Evolutionary conservation across 2,113 vertebrate genomes (phyloP), one percentile per base, ranked within the genome.

Genomic region (Indicator indicator): DNA sequence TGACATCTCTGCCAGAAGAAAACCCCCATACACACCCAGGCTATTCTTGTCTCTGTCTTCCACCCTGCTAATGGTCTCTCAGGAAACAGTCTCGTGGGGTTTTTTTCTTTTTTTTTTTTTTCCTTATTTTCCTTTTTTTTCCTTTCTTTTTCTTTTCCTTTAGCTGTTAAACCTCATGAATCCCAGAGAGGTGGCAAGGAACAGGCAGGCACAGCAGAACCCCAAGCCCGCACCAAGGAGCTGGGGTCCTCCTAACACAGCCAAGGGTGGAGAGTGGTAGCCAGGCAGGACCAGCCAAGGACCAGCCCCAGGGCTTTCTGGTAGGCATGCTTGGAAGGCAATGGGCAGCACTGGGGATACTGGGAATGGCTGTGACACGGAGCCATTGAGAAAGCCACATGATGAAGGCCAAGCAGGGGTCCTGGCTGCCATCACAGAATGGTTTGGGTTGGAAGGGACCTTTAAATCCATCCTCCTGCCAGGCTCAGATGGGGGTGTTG

Each of bases 21-120:
- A 92, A 17, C 92, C 86, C 83, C 93, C 84, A n/a, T 95, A 54
- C 74, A 74, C 72, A 54, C 70, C 88, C 79, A 27, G 72, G 89
- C 90, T 91, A 92, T 95, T 94, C 77, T 95, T 95, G 93, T 90
- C 90, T 81, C 83, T 2, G 78, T 91, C 95, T 96, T 89, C 94
- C 85, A 90, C 87, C 27, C 40, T 91, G 85, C 88, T 95, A 90
- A 95, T 94, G 94, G 93, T 92, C 95, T 95, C 96, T 95, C 94
- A 92, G 94, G 95, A 95, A 95, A 92, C 78, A 80, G 83, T 18
- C 4, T 72, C 64, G 32, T n/a, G 50, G 23, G 23, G n/a, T n/a
- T 55, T 50, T 62, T 27, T 20, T 28, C 13, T 19, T 28, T 28
- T 44, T 65, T 36, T 62, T 52, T 24, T 23, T 52, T 52, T 52